Evolutionary conservation across 2,888 invertebrate genomes (phyloP).

Genomic region (Acrocera orbiculus): DNA sequence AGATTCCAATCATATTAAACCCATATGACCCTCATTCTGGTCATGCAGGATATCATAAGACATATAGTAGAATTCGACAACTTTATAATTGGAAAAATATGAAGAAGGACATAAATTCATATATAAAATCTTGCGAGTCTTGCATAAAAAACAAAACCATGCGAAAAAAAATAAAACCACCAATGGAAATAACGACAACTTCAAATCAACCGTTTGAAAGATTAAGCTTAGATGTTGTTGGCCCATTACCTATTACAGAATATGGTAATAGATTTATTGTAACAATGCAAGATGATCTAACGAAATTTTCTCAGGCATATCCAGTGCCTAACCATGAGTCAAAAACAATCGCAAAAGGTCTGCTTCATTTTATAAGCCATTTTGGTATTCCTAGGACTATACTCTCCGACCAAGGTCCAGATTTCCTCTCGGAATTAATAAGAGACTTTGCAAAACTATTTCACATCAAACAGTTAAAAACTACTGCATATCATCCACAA

Average conservation of each 20-base stretch:
- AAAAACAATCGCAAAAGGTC: conserved; percentile 15
- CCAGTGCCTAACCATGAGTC: conserved; percentile 20
- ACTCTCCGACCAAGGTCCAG: conserved; percentile 7
- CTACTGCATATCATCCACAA: conserved; percentile 17
- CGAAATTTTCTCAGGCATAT: conserved; percentile 19
- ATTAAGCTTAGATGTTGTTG: conserved; percentile 18
- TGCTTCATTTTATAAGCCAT: conserved; percentile 3
- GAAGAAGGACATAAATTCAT: not conserved
- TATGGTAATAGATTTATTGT: conserved; percentile 11
- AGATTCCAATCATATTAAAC: conserved; percentile 8
- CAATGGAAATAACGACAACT: conserved; percentile 21
- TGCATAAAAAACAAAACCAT: conserved; percentile 15
- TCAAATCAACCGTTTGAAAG: conserved; percentile 17
- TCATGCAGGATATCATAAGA: not conserved
- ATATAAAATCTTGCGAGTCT: conserved; percentile 17
- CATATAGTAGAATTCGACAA: not conserved
- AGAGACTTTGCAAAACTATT: conserved; percentile 17
- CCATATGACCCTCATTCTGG: conserved; percentile 1
- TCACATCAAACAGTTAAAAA: conserved; percentile 18
- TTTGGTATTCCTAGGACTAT: conserved; percentile 4
- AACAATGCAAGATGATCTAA: conserved; percentile 21
- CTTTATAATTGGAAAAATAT: not conserved
- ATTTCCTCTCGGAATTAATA: conserved; percentile 16
- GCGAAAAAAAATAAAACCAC: conserved; percentile 7
- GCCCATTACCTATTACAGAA: conserved; percentile 15